Evolutionary conservation across 2,797 vertebrate species (phyloP).

Genomic region (Tokudaia muenninki): DNA sequence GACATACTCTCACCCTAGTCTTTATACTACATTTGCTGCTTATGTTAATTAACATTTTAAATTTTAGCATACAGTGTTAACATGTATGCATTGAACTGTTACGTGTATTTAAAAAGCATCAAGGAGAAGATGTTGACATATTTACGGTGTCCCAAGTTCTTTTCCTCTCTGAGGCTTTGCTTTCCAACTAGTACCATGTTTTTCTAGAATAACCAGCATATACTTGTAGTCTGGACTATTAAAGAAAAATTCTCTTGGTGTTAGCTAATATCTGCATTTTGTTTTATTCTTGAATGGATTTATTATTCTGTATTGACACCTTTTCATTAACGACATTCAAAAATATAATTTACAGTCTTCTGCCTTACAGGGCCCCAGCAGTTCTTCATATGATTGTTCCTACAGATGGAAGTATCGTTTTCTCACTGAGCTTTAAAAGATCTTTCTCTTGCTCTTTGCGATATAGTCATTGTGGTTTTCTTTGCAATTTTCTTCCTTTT

Average conservation of each 20-base stretch:
- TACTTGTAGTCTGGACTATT: background rate
- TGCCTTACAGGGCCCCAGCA: background rate
- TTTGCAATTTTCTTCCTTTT: constrained; percentile 3
- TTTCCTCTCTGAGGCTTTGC: background rate
- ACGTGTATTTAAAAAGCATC: background rate
- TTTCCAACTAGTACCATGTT: background rate
- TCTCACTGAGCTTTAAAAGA: background rate
- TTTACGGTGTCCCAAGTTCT: background rate
- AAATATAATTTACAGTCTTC: background rate
- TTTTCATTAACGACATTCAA: constrained; percentile 20
- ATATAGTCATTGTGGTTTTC: constrained; percentile 27
- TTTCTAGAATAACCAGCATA: background rate
- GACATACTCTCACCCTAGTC: background rate
- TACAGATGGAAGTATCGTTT: background rate
- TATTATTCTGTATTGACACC: background rate
- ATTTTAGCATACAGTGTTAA: background rate
- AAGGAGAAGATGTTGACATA: background rate
- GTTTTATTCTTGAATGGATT: background rate
- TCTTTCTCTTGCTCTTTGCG: background rate
- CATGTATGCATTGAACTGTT: background rate
- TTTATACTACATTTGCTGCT: background rate
- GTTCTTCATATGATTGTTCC: background rate
- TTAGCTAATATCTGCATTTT: background rate
- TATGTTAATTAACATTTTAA: constrained; percentile 12
- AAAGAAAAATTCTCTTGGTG: background rate